These are phyloP conservation scores for Drosophila anceps DNA, from an alignment of 2,888 invertebrate species.

Conservation along the genomic window DNA sequence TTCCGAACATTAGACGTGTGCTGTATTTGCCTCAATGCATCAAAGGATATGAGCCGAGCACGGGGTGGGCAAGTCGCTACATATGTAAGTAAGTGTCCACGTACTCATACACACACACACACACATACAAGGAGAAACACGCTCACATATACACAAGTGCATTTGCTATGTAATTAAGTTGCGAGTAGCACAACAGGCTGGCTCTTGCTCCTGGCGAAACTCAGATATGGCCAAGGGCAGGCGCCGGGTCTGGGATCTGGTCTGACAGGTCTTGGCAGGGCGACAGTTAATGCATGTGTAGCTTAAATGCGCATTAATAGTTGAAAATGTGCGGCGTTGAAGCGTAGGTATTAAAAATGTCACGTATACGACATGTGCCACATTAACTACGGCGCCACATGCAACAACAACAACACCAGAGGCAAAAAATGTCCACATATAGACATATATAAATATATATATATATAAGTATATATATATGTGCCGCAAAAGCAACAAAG, in stretches of 20 bases:
- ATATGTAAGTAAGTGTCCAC: constrained; percentile 33
- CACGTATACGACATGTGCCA: constrained; percentile 79
- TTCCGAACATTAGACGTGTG: constrained; percentile 40
- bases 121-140: constrained; percentile 8
- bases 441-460: constrained; percentile 32
- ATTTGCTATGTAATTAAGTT: constrained; percentile 66
- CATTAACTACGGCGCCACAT: constrained; percentile 73
- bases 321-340: constrained; percentile 80
- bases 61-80: constrained; percentile 16
- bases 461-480: constrained; percentile 5
- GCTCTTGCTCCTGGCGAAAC: constrained; percentile 29
- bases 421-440: constrained; percentile 15
- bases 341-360: constrained; percentile 79
- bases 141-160: background rate
- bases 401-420: constrained; percentile 53
- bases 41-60: constrained; percentile 27
- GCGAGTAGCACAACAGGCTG: constrained; percentile 25
- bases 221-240: constrained; percentile 4
- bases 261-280: constrained; percentile 27
- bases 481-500: constrained; percentile 47
- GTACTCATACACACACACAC: constrained; percentile 19
- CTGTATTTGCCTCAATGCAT: constrained; percentile 35
- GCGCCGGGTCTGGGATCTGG: constrained; percentile 11
- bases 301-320: constrained; percentile 79
- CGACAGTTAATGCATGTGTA: constrained; percentile 74